A percentile compares a stretch with the other conserved stretches of the same genome.
phyloP scores from a whole-genome alignment of 2,888 invertebrate species.

The Unio delphinus region DNA sequence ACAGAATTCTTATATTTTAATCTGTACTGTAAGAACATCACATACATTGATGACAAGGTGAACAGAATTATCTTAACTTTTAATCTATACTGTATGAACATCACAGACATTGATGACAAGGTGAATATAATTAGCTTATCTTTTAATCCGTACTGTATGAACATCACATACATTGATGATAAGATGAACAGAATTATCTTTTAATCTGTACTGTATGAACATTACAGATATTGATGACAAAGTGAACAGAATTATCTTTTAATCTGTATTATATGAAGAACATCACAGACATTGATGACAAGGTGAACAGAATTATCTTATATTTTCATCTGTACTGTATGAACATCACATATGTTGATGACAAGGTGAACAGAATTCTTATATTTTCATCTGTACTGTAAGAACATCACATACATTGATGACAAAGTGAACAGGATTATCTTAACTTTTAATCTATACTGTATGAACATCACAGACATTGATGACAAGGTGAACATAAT shows the following conservation, averaged over 20 bases:
- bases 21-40: slow-evolving; percentile 97
- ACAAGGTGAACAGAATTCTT: slow-evolving; percentile 78
- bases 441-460: too few relatives aligned
- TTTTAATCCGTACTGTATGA: too few relatives aligned
- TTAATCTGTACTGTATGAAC: slow-evolving; percentile 91
- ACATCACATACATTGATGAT: not conserved
- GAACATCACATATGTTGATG: slow-evolving; percentile 99
- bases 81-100: slow-evolving; percentile 93
- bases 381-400: too few relatives aligned
- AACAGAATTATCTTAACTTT: slow-evolving; percentile 16
- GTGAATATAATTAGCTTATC: slow-evolving; percentile 55
- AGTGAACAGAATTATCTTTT: slow-evolving; percentile 58
- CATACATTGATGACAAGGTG: slow-evolving; percentile 98
- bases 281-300: slow-evolving; percentile 99
- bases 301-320: slow-evolving; percentile 72
- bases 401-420: too few relatives aligned
- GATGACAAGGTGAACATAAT: slow-evolving; percentile 17
- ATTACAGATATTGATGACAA: slow-evolving; percentile 99
- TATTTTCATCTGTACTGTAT: slow-evolving; percentile 83
- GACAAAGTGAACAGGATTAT: too few relatives aligned
- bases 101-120: slow-evolving; percentile 99
- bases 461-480: too few relatives aligned
- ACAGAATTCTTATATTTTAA: slow-evolving; percentile 8
- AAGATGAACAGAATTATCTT: too few relatives aligned
- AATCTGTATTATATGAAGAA: slow-evolving; percentile 98